Conservation (phyloP, 1,140 invertebrate genomes). For the Lineus longissimus region DNA sequence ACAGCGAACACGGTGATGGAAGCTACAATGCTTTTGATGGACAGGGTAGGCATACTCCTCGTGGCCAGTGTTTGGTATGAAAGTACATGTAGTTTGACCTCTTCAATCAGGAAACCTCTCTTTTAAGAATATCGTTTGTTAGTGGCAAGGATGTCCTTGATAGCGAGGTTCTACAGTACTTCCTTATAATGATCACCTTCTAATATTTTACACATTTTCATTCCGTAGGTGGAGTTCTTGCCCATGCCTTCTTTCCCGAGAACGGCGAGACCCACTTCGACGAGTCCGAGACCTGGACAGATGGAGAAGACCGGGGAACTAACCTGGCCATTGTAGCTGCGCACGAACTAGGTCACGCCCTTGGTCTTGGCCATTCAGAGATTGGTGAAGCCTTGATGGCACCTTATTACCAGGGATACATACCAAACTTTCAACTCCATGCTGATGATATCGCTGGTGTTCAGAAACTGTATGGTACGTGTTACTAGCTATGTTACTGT, state of each 20-base stretch:
- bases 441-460: conserved; percentile 84
- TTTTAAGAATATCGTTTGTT: too few relatives aligned
- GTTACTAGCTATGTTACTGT: not conserved
- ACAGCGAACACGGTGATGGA: conserved; percentile 25
- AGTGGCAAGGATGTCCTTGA: too few relatives aligned
- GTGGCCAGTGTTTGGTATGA: too few relatives aligned
- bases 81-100: not conserved
- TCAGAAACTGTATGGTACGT: conserved; percentile 49
- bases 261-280: conserved; percentile 80
- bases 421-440: conserved; percentile 70
- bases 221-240: conserved; percentile 65
- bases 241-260: conserved; percentile 83
- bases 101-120: too few relatives aligned
- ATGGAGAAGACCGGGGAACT: conserved; percentile 36
- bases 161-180: too few relatives aligned
- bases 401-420: conserved; percentile 58
- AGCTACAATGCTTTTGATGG: conserved; percentile 33
- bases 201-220: too few relatives aligned
- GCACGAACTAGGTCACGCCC: conserved; percentile 55
- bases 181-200: too few relatives aligned
- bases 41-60: conserved; percentile 67
- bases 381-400: conserved; percentile 51
- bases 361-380: conserved; percentile 54
- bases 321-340: conserved; percentile 53
- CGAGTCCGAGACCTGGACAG: conserved; percentile 73